Conservation (phyloP, 2,113 vertebrate genomes). For the Desmodus rotundus region DNA sequence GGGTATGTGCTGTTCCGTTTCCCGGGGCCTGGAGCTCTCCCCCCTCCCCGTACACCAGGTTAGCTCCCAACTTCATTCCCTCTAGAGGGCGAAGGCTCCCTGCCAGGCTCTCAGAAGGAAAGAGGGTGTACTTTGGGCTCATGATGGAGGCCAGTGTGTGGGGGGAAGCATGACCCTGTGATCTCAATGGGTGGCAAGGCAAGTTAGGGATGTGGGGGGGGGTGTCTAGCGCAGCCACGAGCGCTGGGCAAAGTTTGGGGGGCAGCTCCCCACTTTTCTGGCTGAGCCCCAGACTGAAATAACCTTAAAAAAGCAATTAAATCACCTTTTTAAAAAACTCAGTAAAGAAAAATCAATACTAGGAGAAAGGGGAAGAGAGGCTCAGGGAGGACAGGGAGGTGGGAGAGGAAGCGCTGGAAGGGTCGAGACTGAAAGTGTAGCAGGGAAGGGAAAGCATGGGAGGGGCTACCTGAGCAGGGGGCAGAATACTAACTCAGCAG, state of each 20-base stretch:
- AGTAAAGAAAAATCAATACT: constrained; percentile 74
- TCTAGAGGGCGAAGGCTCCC: not conserved
- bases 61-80: not conserved
- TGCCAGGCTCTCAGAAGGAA: not conserved
- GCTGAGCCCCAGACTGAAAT: constrained; percentile 70
- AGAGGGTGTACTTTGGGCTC: not conserved
- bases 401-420: not conserved
- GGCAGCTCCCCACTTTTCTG: constrained; percentile 56
- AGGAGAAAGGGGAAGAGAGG: constrained; percentile 65
- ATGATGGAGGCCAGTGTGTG: not conserved
- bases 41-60: not conserved
- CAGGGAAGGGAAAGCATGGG: not conserved
- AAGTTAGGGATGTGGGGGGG: not conserved
- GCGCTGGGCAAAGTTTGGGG: constrained; percentile 38
- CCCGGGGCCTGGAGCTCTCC: not conserved
- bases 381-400: not conserved
- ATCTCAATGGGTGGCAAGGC: not conserved
- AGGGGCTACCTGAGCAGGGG: not conserved
- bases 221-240: not conserved
- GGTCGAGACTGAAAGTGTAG: not conserved
- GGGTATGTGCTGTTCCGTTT: not conserved
- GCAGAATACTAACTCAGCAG: not conserved
- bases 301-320: constrained; percentile 79
- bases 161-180: not conserved
- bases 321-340: constrained; percentile 62